A percentile compares a stretch with the other conserved stretches of the same genome.
Evolutionary conservation across 2,888 invertebrate genomes (phyloP).

Genomic region (Tiphia femorata): DNA sequence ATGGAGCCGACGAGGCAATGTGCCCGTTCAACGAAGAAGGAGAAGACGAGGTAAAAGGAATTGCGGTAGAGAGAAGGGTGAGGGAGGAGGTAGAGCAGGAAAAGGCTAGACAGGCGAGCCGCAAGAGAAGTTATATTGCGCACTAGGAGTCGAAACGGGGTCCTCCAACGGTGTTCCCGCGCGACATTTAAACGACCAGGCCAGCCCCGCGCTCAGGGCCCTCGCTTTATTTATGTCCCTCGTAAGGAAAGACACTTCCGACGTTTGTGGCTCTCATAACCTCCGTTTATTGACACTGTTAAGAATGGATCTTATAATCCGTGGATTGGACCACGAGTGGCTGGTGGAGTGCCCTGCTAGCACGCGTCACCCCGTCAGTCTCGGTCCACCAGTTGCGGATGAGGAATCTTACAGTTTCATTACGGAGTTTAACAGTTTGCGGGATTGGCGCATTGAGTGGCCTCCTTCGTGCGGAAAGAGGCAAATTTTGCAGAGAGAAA

Average conservation of each 20-base stretch:
- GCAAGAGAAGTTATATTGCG: constrained; percentile 10
- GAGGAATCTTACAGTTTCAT: constrained; percentile 20
- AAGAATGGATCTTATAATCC: constrained; percentile 42
- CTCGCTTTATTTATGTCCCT: constrained; percentile 48
- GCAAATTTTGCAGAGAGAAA: not conserved
- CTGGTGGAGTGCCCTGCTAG: not conserved
- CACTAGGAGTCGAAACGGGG: not conserved
- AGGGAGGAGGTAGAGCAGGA: too few species aligned
- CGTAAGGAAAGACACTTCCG: constrained; percentile 50
- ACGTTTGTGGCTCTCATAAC: constrained; percentile 50
- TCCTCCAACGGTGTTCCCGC: constrained; percentile 11
- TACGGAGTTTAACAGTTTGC: constrained; percentile 10
- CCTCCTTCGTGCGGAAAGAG: not conserved
- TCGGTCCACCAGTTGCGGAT: not conserved
- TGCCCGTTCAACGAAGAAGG: too few species aligned
- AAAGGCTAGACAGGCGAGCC: too few species aligned
- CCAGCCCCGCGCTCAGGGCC: constrained; percentile 26
- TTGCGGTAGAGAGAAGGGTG: too few species aligned
- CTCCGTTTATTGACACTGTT: constrained; percentile 50
- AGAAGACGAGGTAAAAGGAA: too few species aligned
- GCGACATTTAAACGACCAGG: constrained; percentile 46
- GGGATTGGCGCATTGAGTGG: not conserved
- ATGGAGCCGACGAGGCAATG: too few species aligned
- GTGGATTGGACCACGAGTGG: constrained; percentile 16
- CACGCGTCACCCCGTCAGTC: not conserved